Percentiles rank a stretch among this genome's conserved stretches.
Conservation (phyloP, 2,797 vertebrate species). For the Scleropages formosus region DNA sequence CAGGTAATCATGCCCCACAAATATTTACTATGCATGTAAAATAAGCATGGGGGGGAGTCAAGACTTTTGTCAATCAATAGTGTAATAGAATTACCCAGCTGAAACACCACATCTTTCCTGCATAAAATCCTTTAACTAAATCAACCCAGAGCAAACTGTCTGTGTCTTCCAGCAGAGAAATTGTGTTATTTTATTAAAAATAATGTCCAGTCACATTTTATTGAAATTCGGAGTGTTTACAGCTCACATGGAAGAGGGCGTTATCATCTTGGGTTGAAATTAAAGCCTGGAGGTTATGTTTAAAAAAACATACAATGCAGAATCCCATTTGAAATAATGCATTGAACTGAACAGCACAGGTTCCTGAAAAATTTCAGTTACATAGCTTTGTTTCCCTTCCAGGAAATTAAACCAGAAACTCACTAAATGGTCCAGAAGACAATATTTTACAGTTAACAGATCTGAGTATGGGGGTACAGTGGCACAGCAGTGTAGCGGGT, state of each 20-base stretch:
- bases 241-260: conserved; percentile 37
- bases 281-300: conserved; percentile 3
- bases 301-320: background rate
- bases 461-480: no score
- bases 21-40: conserved; percentile 32
- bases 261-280: conserved; percentile 13
- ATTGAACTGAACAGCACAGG: conserved; percentile 9
- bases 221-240: conserved; percentile 36
- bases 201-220: conserved; percentile 39
- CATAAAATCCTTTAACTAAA: conserved; percentile 34
- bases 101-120: conserved; percentile 2
- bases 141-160: conserved; percentile 20
- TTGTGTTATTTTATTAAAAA: conserved; percentile 37
- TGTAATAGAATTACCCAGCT: conserved; percentile 39
- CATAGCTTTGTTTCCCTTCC: no score
- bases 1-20: conserved; percentile 35
- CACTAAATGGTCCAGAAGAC: no score
- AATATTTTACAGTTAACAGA: no score
- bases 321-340: background rate
- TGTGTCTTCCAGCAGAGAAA: conserved; percentile 24
- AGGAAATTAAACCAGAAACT: no score
- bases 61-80: conserved; percentile 37
- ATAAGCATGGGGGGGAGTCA: conserved; percentile 36
- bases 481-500: no score
- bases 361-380: background rate